Percentiles rank a stretch among this genome's conserved stretches.
Conservation (phyloP, 2,888 invertebrate genomes). For the Mesopsocus fuscifrons region DNA sequence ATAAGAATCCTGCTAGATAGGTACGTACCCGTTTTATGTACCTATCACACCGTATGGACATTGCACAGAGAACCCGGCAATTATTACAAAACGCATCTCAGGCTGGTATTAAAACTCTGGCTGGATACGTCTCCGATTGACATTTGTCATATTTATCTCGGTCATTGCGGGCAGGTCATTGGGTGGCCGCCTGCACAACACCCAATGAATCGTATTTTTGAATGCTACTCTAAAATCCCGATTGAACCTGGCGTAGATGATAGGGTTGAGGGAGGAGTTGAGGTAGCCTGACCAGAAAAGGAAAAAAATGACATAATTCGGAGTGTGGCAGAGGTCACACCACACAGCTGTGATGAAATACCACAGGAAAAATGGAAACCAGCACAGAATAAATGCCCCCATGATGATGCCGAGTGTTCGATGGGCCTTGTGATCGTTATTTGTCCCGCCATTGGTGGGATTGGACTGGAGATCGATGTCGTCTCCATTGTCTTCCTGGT, state of each 20-base stretch:
- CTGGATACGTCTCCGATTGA: constrained; percentile 57
- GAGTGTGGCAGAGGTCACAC: constrained; percentile 48
- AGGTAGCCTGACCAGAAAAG: constrained; percentile 98
- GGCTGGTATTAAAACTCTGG: constrained; percentile 54
- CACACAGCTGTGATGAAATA: constrained; percentile 78
- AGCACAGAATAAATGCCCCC: no score
- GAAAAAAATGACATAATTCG: constrained; percentile 69
- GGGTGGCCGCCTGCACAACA: constrained; percentile 61
- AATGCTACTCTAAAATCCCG: constrained; percentile 95
- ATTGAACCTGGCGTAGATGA: constrained; percentile 96
- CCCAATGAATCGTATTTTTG: constrained; percentile 73
- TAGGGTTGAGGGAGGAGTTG: constrained; percentile 90
- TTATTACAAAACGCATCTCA: no score
- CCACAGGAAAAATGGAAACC: constrained; percentile 93
- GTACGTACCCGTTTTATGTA: no score
- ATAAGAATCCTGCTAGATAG: no score
- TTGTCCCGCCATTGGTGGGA: constrained; percentile 81
- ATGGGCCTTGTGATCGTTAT: constrained; percentile 85
- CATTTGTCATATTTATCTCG: constrained; percentile 55
- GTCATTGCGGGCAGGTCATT: constrained; percentile 52
- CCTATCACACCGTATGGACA: no score
- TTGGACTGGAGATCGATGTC: constrained; percentile 42
- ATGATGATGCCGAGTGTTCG: constrained; percentile 92
- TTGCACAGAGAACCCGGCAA: no score
- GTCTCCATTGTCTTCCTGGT: constrained; percentile 35